phyloP scores from a whole-genome alignment of 2,113 vertebrate species.

The Cebidichthys violaceus region DNA sequence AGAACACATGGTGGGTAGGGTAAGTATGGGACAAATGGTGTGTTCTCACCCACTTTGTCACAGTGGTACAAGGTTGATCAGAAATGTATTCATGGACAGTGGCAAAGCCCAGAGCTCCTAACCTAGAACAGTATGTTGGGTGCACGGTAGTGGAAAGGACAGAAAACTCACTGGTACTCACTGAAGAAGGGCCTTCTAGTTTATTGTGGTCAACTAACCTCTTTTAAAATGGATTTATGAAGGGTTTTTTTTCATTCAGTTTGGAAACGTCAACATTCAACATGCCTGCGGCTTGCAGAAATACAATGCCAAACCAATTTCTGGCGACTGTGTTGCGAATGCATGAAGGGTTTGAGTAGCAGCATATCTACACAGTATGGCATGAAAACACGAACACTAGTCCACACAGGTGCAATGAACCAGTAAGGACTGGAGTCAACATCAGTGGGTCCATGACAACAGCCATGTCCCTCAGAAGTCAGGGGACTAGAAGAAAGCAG shows the following conservation, averaged over 20 bases:
- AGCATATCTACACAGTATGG: neutral
- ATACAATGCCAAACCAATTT: neutral
- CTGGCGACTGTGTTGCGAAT: neutral
- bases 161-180: neutral
- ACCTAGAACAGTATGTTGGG: neutral
- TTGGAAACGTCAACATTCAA: neutral
- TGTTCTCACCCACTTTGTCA: too few species aligned
- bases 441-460: slow-evolving; percentile 1
- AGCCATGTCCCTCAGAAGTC: slow-evolving; percentile 29
- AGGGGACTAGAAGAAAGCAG: slow-evolving; percentile 17
- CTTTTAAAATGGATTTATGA: neutral
- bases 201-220: neutral
- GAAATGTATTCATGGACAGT: neutral
- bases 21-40: too few species aligned
- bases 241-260: neutral
- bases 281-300: neutral
- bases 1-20: too few species aligned
- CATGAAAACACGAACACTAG: neutral
- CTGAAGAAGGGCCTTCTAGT: neutral
- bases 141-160: neutral
- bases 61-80: neutral
- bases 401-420: neutral
- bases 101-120: neutral
- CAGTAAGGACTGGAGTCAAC: neutral
- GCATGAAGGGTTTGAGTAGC: neutral